phyloP scores from a whole-genome alignment of 2,113 vertebrate species.

The Paracanthobrama guichenoti region DNA sequence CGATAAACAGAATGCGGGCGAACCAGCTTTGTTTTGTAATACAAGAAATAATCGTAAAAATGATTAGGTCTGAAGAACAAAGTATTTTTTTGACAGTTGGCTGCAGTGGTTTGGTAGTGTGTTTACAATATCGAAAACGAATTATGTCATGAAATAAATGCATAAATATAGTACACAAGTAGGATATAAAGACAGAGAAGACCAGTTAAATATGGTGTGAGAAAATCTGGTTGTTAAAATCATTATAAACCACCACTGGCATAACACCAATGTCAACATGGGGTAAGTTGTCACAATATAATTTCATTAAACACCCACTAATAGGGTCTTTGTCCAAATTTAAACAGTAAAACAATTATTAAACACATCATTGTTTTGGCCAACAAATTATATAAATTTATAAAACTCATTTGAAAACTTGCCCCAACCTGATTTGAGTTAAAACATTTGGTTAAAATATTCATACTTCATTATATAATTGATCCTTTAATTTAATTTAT shows the following conservation, averaged over 20 bases:
- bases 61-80: neutral
- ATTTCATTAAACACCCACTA: neutral
- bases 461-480: neutral
- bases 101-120: neutral
- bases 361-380: neutral
- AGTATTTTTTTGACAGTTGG: neutral
- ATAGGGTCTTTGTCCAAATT: neutral
- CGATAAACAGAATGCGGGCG: slow-evolving; percentile 4
- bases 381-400: neutral
- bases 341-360: neutral
- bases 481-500: neutral
- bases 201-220: neutral
- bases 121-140: neutral
- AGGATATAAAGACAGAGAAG: neutral
- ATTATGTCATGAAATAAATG: neutral
- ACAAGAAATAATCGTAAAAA: neutral
- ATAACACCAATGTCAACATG: neutral
- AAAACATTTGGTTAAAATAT: neutral
- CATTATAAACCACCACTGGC: too few species aligned
- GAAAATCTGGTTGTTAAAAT: neutral
- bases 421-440: neutral
- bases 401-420: neutral
- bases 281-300: neutral
- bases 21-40: slow-evolving; percentile 3
- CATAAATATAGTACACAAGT: neutral